A percentile compares a stretch with the other conserved stretches of the same genome.
These are phyloP conservation scores for Sciurus carolinensis DNA, from an alignment of 2,797 vertebrate genomes.

Conservation along the genomic window DNA sequence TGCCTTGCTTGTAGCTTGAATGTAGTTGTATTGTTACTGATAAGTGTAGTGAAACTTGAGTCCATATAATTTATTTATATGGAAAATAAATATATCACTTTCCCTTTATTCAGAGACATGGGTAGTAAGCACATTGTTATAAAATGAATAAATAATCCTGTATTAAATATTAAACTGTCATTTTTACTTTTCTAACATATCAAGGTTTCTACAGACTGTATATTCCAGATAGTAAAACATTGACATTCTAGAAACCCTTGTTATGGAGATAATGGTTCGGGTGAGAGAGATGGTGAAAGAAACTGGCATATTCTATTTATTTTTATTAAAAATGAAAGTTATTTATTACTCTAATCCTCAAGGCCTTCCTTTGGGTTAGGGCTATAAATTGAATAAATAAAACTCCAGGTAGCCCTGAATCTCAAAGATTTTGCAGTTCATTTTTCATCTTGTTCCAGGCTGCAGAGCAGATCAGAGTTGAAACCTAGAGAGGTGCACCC, in stretches of 20 bases:
- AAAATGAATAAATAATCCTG: conserved; percentile 45
- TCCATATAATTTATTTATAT: conserved; percentile 43
- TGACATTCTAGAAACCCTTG: neutral
- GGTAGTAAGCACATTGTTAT: neutral
- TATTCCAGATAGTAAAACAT: neutral
- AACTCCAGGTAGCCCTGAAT: conserved; percentile 58
- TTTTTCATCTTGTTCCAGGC: conserved; percentile 61
- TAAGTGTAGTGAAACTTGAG: conserved; percentile 20
- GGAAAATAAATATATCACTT: conserved; percentile 58
- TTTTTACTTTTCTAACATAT: conserved; percentile 45
- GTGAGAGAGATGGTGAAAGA: conserved; percentile 31
- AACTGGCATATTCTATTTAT: conserved; percentile 60
- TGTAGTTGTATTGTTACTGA: neutral
- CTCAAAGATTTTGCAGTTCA: conserved; percentile 46
- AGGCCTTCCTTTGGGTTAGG: conserved; percentile 44
- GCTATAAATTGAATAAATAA: conserved; percentile 72
- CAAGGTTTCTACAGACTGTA: neutral
- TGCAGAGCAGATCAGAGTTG: conserved; percentile 20
- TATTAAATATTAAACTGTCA: conserved; percentile 60
- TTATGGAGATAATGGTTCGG: neutral
- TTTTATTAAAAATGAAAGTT: conserved; percentile 73
- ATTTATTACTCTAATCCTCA: conserved; percentile 63
- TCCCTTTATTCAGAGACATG: neutral
- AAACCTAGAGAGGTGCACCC: neutral
- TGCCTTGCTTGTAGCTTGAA: conserved; percentile 1